These are phyloP conservation scores for Fragum sueziense DNA, from an alignment of 2,888 invertebrate species.

Conservation along the genomic window DNA sequence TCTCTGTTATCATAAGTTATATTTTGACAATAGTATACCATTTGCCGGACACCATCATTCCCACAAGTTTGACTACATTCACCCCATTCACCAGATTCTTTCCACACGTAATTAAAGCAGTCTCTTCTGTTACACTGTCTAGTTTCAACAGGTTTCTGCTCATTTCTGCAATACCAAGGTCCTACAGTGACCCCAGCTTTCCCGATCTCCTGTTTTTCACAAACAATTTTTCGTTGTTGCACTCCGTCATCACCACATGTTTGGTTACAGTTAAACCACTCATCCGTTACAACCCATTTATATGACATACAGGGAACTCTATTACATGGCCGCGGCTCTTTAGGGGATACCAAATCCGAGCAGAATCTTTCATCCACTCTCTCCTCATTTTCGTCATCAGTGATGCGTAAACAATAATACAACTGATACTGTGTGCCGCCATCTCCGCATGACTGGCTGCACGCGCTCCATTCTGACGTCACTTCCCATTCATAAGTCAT, in stretches of 20 bases:
- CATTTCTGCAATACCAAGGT: conserved; percentile 43
- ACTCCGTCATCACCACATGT: conserved; percentile 59
- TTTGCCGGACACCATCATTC: conserved; percentile 26
- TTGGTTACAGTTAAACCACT: conserved; percentile 55
- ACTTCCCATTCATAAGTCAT: conserved; percentile 63
- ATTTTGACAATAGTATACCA: conserved; percentile 56
- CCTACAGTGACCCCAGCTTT: conserved; percentile 24
- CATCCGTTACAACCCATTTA: conserved; percentile 39
- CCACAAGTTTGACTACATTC: conserved; percentile 59
- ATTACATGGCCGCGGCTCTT: conserved; percentile 59
- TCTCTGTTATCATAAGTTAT: conserved; percentile 56
- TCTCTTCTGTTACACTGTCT: conserved; percentile 57
- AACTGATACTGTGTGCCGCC: conserved; percentile 54
- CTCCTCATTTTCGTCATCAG: conserved; percentile 21
- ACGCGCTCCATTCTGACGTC: conserved; percentile 65
- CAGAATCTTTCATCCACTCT: conserved; percentile 52
- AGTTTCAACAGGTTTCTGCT: conserved; percentile 42
- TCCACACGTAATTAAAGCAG: conserved; percentile 57
- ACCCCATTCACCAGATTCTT: conserved; percentile 40
- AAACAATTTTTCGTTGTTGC: conserved; percentile 31
- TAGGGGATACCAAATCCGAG: conserved; percentile 45
- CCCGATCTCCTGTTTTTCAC: conserved; percentile 32
- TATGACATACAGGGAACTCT: conserved; percentile 52
- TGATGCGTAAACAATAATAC: conserved; percentile 48
- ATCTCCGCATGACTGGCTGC: conserved; percentile 62